A percentile compares a stretch with the other conserved stretches of the same genome.
These are phyloP conservation scores for Peribatodes rhomboidaria DNA, from an alignment of 2,888 invertebrate species.

Conservation along the genomic window DNA sequence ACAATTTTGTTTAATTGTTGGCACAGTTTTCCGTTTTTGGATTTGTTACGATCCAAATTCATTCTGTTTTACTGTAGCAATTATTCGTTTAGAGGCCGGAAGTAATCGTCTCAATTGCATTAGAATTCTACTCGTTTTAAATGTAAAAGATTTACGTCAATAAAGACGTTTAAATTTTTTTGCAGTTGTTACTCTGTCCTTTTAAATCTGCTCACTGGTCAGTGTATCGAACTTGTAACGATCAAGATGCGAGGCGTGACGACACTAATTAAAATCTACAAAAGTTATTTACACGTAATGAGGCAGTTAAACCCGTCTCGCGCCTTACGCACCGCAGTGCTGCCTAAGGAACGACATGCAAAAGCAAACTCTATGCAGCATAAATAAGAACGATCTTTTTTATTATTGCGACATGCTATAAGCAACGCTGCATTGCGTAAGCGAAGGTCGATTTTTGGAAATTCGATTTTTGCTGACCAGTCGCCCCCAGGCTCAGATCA, in stretches of 20 bases:
- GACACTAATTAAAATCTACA: conserved; percentile 29
- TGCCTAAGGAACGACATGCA: too few relatives aligned
- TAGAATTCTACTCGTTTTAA: neutral
- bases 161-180: neutral
- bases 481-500: too few relatives aligned
- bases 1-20: neutral
- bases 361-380: too few relatives aligned
- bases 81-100: neutral
- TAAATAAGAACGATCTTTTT: too few relatives aligned
- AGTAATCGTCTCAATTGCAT: neutral
- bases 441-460: too few relatives aligned
- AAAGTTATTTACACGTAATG: conserved; percentile 24
- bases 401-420: too few relatives aligned
- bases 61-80: neutral
- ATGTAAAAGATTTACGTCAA: too few relatives aligned
- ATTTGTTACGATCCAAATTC: neutral
- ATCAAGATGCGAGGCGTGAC: conserved; percentile 37
- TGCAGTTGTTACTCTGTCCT: neutral
- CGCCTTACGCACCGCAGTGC: too few relatives aligned
- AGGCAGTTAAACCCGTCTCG: conserved; percentile 16
- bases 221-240: conserved; percentile 38
- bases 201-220: neutral
- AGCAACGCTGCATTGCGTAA: too few relatives aligned
- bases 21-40: neutral
- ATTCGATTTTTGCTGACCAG: too few relatives aligned